Conservation (phyloP, 2,797 vertebrate species). For the Dendrocincla tyrannina region DNA sequence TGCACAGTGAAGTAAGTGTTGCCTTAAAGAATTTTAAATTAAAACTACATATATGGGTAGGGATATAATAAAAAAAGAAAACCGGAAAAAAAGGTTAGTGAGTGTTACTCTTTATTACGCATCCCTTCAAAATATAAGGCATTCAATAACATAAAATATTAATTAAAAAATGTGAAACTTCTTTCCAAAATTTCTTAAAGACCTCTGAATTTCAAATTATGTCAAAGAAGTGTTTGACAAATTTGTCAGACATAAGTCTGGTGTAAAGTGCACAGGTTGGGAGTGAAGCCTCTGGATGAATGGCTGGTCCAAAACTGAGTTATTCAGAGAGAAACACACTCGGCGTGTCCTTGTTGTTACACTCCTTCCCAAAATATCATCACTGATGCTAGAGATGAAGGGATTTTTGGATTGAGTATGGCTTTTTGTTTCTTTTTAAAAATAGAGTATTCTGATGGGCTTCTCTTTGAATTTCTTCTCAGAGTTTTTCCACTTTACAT, state of each 20-base stretch:
- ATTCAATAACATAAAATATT: neutral
- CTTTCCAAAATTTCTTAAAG: neutral
- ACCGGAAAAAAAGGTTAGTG: neutral
- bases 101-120: neutral
- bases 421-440: neutral
- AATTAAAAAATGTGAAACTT: neutral
- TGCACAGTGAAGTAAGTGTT: neutral
- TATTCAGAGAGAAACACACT: neutral
- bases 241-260: neutral
- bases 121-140: neutral
- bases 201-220: neutral
- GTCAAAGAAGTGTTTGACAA: neutral
- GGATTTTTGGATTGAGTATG: neutral
- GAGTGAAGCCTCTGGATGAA: neutral
- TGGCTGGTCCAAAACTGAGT: neutral
- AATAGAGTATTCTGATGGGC: neutral
- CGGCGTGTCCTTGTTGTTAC: fast-evolving
- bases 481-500: neutral
- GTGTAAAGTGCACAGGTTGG: neutral
- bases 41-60: neutral
- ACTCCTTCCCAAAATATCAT: neutral
- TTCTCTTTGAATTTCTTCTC: neutral
- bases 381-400: neutral
- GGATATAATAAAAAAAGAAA: neutral
- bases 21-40: neutral